Base-by-base conservation (phyloP, 1,140 invertebrate genomes). In the Drosophila yakuba region DNA sequence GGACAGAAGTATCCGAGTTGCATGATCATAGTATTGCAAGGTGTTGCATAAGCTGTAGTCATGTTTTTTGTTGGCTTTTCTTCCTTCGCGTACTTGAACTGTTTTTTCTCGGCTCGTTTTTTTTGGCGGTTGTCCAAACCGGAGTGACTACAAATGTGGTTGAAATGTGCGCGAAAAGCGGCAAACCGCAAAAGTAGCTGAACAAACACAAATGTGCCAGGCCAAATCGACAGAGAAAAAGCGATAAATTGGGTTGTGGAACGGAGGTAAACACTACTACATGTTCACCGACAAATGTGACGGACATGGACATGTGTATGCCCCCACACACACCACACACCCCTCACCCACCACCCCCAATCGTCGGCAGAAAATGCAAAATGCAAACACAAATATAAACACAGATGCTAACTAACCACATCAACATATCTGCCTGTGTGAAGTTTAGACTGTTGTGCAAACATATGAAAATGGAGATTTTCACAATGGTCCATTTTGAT, bases 331-430 rank as follows among this genome's bases (percentile, higher is more conserved):
- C 15, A n/a, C 11, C 35, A 1, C 2, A 2, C 5, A 5, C 6
- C 6, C 11, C 1, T 3, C 14, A 38, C 28, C 28, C 10, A 32
- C 20, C 25, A 32, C 45, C 12, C 23, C 4, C 39, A 5, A 25
- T 59, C 36, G 44, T 23, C 32, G 71, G 55, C 66, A 76, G 74
- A 80, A 83, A 82, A 86, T 86, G 72, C 76, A 84, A 82, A 83
- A 71, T 68, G 84, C 82, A 83, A 85, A 85, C 72, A 85, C 77
- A 85, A 88, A 83, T 88, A 86, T 83, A 83, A 86, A 86, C 84
- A 86, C 83, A 86, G 83, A 86, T 88, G 83, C 83, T 86, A 86
- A 86, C 83, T 86, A 88, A 88, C 83, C 83, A 83, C 83, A 86
- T 74, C 75, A 61, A 84, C 50, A 58, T 35, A 52, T 63, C 51